Conservation (phyloP, 2,888 invertebrate species). For the Prionchulus punctatus region DNA sequence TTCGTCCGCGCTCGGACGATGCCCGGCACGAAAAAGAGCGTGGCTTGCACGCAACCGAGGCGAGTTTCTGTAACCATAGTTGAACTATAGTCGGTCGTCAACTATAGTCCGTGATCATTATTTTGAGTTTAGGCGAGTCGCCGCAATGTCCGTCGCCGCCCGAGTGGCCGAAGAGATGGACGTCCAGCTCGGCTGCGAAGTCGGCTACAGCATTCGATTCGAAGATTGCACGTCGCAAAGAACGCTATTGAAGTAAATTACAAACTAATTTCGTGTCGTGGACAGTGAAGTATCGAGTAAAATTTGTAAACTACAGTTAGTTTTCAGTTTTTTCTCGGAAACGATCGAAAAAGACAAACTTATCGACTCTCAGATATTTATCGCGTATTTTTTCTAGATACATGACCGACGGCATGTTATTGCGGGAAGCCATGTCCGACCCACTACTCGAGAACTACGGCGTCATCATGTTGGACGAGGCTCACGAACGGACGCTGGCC, state of each 20-base stretch:
- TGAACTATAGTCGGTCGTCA: too few species aligned
- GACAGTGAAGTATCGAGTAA: neutral
- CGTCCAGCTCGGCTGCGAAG: constrained; percentile 71
- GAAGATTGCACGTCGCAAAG: constrained; percentile 91
- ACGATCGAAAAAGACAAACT: neutral
- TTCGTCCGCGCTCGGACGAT: constrained; percentile 26
- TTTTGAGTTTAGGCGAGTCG: too few species aligned
- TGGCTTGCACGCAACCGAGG: constrained; percentile 59
- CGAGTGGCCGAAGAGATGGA: constrained; percentile 99
- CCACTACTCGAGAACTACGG: constrained; percentile 91
- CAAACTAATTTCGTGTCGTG: neutral
- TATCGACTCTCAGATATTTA: neutral
- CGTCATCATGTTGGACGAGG: constrained; percentile 88
- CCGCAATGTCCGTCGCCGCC: constrained; percentile 98
- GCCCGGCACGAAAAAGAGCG: constrained; percentile 46
- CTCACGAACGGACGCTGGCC: constrained; percentile 92
- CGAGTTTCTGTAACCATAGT: too few species aligned
- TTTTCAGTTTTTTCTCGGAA: neutral
- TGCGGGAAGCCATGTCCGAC: constrained; percentile 97
- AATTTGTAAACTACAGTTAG: neutral
- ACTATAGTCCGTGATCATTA: constrained; percentile 53
- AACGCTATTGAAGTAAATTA: constrained; percentile 65
- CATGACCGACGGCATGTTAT: constrained; percentile 99
- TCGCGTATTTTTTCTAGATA: constrained; percentile 44
- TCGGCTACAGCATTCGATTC: constrained; percentile 92